A percentile compares a stretch with the other conserved stretches of the same genome.
Evolutionary conservation across 2,113 vertebrate genomes (phyloP).

Genomic region (Lophotis ruficrista): DNA sequence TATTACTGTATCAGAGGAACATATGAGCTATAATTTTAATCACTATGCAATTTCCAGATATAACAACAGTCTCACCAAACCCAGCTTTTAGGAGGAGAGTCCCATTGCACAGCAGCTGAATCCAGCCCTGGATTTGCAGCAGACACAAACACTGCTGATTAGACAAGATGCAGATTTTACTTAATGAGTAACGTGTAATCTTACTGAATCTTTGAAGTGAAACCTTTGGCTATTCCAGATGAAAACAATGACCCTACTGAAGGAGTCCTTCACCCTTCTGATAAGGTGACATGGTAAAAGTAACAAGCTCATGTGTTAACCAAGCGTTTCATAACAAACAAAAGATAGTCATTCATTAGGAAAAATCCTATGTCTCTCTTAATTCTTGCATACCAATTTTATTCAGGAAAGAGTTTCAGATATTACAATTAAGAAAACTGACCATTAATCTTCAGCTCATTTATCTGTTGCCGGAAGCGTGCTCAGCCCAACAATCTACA

Average conservation of each 20-base stretch:
- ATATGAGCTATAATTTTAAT: not conserved
- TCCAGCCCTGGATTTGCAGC: not conserved
- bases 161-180: not conserved
- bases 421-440: not conserved
- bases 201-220: not conserved
- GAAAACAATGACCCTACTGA: not conserved
- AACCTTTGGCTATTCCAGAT: slow-evolving; percentile 24
- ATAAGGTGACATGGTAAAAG: not conserved
- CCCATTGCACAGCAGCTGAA: not conserved
- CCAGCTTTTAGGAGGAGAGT: not conserved
- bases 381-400: not conserved
- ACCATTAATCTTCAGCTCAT: not conserved
- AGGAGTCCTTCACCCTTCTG: not conserved
- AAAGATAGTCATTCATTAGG: not conserved
- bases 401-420: not conserved
- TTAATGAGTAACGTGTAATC: slow-evolving; percentile 7
- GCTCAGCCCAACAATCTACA: not conserved
- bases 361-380: not conserved
- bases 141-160: not conserved
- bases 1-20: not conserved
- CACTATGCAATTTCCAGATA: not conserved
- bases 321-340: not conserved
- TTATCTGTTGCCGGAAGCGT: not conserved
- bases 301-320: not conserved
- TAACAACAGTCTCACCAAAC: not conserved